Base-by-base conservation (phyloP, 2,888 invertebrate genomes). In the Ditula angustiorana region DNA sequence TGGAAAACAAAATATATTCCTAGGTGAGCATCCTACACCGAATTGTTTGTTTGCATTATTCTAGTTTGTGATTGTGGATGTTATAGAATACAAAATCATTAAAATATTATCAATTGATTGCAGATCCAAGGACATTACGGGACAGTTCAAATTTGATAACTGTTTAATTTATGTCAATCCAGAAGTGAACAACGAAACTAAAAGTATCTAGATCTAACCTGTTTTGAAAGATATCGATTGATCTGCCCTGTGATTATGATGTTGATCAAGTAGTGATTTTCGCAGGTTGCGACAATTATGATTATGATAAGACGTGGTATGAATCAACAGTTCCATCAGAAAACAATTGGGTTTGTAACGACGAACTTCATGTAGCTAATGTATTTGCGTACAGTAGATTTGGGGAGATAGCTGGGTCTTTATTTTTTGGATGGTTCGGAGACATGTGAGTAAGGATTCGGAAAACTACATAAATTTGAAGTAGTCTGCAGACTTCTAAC, bases 1-100 rank as follows among this genome's bases (percentile, higher is more conserved):
- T 93, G 93, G 90, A 90, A 83, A 70, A 47, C 69, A 1, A 78
- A 76, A 68, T 71, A 82, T 67, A 80, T 87, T 61, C 87, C 87
- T 24, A 73, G 60, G 87, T 87, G 74, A 80, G 83, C n/a, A n/a
- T n/a, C n/a, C n/a, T n/a, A n/a, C n/a, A n/a, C n/a, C n/a, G n/a
- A n/a, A n/a, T n/a, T n/a, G n/a, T n/a, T n/a, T n/a, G n/a, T n/a
- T n/a, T n/a, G n/a, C n/a, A n/a, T n/a, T n/a, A n/a, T n/a, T n/a
- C n/a, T n/a, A n/a, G n/a, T n/a, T n/a, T n/a, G n/a, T n/a, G n/a
- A n/a, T n/a, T n/a, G n/a, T n/a, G n/a, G n/a, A n/a, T n/a, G n/a
- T n/a, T n/a, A n/a, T n/a, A n/a, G n/a, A n/a, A n/a, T n/a, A 30
- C 30, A 8, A 0, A 30, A 30, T 30, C n/a, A 33, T n/a, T 24